Percentiles rank a stretch among this genome's conserved stretches.
Conservation (phyloP, 2,888 invertebrate species). For the Malthinus seriepunctatus region DNA sequence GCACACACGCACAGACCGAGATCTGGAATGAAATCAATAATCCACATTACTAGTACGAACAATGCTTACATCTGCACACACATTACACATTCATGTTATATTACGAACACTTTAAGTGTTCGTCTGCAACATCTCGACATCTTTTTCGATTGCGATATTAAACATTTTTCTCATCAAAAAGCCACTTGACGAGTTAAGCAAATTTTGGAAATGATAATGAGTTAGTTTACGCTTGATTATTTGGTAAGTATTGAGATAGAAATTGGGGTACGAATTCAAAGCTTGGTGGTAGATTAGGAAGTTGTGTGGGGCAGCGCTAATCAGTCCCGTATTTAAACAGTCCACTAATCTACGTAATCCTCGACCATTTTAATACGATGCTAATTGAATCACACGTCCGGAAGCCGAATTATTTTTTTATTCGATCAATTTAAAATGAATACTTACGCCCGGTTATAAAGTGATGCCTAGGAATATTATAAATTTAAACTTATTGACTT, state of each 20-base stretch:
- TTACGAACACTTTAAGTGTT: too few species aligned
- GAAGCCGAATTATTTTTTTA: too few species aligned
- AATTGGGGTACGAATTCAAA: constrained; percentile 22
- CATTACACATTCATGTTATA: constrained; percentile 45
- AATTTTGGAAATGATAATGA: too few species aligned
- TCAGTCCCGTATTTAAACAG: constrained; percentile 39
- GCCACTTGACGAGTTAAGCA: not conserved
- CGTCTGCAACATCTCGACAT: too few species aligned
- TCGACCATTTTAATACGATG: constrained; percentile 33
- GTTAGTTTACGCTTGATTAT: constrained; percentile 16
- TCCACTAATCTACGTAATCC: constrained; percentile 38
- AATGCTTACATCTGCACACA: constrained; percentile 48
- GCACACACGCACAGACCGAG: constrained; percentile 38
- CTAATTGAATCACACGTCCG: constrained; percentile 28
- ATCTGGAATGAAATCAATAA: constrained; percentile 40
- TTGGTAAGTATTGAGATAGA: constrained; percentile 20
- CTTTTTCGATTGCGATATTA: not conserved
- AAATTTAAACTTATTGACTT: too few species aligned
- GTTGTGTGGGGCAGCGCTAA: constrained; percentile 33
- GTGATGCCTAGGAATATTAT: too few species aligned
- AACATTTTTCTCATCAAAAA: not conserved
- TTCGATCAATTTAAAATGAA: too few species aligned
- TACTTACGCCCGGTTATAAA: too few species aligned
- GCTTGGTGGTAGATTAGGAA: constrained; percentile 33
- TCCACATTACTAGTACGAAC: constrained; percentile 44